Percentiles rank a stretch among this genome's conserved stretches.
These are phyloP conservation scores for Caenorhabditis wallacei DNA, from an alignment of 2,888 invertebrate genomes.

Conservation along the genomic window DNA sequence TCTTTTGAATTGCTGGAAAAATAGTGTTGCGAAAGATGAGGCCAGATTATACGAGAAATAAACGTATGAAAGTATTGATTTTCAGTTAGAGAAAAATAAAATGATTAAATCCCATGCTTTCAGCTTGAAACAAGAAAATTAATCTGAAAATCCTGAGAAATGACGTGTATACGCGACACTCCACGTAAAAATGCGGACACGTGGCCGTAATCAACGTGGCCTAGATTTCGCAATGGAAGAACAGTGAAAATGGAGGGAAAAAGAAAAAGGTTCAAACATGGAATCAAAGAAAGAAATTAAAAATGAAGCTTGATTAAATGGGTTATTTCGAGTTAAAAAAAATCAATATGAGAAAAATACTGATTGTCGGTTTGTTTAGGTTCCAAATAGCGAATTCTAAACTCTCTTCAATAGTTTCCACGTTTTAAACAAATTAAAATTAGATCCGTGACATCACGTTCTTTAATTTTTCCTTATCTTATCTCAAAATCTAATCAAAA, in stretches of 20 bases:
- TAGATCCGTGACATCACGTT: neutral
- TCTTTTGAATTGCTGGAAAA: conserved; percentile 12
- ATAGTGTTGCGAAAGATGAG: neutral
- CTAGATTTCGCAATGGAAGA: conserved; percentile 11
- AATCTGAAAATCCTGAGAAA: conserved; percentile 25
- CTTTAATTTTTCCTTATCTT: neutral
- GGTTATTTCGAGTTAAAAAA: no score
- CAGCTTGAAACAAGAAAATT: conserved; percentile 10
- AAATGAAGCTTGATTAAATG: no score
- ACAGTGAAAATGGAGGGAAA: conserved; percentile 1
- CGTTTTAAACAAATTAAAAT: no score
- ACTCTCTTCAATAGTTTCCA: no score
- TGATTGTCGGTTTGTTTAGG: neutral
- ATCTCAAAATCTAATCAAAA: conserved; percentile 5
- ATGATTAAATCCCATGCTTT: neutral
- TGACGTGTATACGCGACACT: conserved; percentile 39
- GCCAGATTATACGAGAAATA: neutral
- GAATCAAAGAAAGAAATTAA: no score
- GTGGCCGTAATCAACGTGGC: conserved; percentile 56
- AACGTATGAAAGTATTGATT: neutral
- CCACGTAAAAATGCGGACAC: conserved; percentile 33
- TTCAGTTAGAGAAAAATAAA: neutral
- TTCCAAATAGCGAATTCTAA: neutral
- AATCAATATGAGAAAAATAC: no score
- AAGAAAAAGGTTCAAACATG: conserved; percentile 1